phyloP scores from a whole-genome alignment of 2,113 vertebrate species.

The Trochalopteron elliotii region DNA sequence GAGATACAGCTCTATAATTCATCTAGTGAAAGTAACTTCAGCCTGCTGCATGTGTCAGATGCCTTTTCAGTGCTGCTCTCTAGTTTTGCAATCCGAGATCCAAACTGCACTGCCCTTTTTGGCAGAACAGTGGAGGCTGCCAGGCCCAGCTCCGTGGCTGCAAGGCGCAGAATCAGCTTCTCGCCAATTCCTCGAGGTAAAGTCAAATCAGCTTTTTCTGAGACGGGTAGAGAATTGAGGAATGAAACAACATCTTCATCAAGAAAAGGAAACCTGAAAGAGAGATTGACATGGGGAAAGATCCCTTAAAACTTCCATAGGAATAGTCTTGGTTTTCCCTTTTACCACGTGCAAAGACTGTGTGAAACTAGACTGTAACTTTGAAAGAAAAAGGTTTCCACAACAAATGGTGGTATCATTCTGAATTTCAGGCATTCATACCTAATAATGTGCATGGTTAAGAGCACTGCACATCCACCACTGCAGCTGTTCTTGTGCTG shows the following conservation, averaged over 20 bases:
- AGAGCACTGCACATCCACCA: background rate
- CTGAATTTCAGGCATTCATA: background rate
- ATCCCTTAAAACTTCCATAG: background rate
- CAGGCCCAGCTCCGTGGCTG: constrained; percentile 82
- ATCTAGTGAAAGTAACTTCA: constrained; percentile 51
- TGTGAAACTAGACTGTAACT: background rate
- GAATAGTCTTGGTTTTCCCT: background rate
- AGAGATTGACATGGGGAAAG: background rate
- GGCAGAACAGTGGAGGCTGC: constrained; percentile 78
- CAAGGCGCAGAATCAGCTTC: constrained; percentile 88
- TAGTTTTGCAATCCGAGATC: constrained; percentile 93
- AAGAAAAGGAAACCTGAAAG: constrained; percentile 90
- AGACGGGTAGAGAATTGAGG: constrained; percentile 85
- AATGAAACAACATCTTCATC: constrained; percentile 93
- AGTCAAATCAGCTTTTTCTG: constrained; percentile 86
- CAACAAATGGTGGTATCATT: background rate
- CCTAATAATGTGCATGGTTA: background rate
- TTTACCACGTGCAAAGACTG: background rate
- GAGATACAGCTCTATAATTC: background rate
- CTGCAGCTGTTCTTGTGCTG: background rate
- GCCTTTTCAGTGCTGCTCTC: constrained; percentile 87
- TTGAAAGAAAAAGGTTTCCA: background rate
- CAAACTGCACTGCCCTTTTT: constrained; percentile 96
- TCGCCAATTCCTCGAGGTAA: constrained; percentile 90
- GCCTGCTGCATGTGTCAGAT: constrained; percentile 85